Evolutionary conservation across 1,140 invertebrate species (phyloP), one percentile per base, ranked within the genome.

Genomic region (Agrilus planipennis): DNA sequence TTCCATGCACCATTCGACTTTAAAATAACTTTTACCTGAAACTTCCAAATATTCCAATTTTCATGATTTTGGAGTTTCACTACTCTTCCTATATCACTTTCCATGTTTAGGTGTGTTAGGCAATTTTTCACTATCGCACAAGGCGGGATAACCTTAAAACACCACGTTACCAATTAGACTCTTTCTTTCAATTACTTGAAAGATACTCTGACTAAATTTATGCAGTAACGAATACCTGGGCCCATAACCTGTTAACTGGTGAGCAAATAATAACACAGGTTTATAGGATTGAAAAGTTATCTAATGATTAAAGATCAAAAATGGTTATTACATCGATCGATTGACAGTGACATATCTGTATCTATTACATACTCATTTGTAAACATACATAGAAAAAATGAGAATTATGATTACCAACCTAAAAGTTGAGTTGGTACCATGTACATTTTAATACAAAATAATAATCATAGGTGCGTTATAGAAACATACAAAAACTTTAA

Each of bases 231-330:
- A 6, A n/a, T n/a, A 7, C 6, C 23, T 25, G 23, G 23, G 23
- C 23, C 23, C 23, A 25, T 25, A 25, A 25, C 23, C 23, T 25
- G 23, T 25, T 25, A n/a, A n/a, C n/a, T n/a, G n/a, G n/a, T n/a
- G n/a, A n/a, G n/a, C n/a, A n/a, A n/a, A n/a, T n/a, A n/a, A n/a
- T n/a, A n/a, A n/a, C n/a, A n/a, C n/a, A n/a, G n/a, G n/a, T n/a
- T n/a, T n/a, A n/a, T n/a, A n/a, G n/a, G n/a, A n/a, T n/a, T n/a
- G n/a, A n/a, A n/a, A n/a, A n/a, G n/a, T n/a, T n/a, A n/a, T n/a
- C n/a, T n/a, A n/a, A n/a, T n/a, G n/a, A n/a, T n/a, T n/a, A n/a
- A n/a, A n/a, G n/a, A n/a, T n/a, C n/a, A n/a, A n/a, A n/a, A n/a
- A n/a, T n/a, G n/a, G n/a, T n/a, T n/a, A n/a, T n/a, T n/a, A n/a